Percentiles rank a stretch among this genome's conserved stretches.
Conservation (phyloP, 2,113 vertebrate genomes). For the Eurypyga helias region DNA sequence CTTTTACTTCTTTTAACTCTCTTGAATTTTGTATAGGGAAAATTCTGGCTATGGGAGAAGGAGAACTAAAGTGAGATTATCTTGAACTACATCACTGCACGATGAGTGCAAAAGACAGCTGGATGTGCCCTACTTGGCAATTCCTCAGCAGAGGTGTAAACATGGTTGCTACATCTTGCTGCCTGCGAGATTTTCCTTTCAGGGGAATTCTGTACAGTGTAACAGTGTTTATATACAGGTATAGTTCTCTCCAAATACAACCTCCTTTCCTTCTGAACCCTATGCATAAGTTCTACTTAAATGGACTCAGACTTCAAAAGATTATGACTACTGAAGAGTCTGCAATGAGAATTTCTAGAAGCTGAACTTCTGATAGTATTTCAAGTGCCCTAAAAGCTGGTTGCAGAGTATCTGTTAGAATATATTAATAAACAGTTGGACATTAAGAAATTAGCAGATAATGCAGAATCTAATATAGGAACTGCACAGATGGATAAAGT, state of each 20-base stretch:
- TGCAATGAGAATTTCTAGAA: background rate
- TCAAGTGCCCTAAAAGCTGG: background rate
- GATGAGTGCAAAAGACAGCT: background rate
- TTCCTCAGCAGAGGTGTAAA: background rate
- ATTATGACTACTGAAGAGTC: background rate
- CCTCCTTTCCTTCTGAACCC: background rate
- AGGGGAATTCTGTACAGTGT: background rate
- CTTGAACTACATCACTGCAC: background rate
- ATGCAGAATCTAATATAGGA: background rate
- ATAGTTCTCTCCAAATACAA: background rate
- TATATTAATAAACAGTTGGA: background rate
- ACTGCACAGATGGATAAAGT: background rate
- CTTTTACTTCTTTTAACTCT: background rate
- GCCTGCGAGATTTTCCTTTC: background rate
- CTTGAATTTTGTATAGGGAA: background rate
- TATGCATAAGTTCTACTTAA: background rate
- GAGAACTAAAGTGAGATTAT: background rate
- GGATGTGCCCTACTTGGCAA: background rate
- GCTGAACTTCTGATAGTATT: background rate
- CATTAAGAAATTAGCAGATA: background rate
- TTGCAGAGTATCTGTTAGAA: background rate
- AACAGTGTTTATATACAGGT: fast-evolving
- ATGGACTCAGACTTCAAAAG: background rate
- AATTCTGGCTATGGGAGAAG: background rate
- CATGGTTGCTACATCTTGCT: background rate